Conservation (phyloP, 1,140 invertebrate genomes). For the Lepidotrigona ventralis region DNA sequence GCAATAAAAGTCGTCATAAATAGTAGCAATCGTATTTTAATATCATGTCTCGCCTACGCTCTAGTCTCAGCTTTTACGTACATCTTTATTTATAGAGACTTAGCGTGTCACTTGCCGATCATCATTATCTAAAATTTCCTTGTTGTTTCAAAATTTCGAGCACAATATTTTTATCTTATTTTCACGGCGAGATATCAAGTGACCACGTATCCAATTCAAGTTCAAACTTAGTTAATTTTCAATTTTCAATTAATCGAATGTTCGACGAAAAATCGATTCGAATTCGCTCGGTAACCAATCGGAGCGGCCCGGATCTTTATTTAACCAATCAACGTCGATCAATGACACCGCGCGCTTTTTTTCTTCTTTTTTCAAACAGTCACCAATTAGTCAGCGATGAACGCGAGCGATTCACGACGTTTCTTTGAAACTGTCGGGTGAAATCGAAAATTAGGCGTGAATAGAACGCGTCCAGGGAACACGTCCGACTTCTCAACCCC, state of each 20-base stretch:
- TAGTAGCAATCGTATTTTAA: conserved; percentile 26
- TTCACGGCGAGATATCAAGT: not conserved
- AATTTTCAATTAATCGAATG: not conserved
- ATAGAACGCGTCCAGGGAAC: conserved; percentile 39
- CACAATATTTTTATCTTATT: not conserved
- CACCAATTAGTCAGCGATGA: not conserved
- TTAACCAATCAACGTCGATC: conserved; percentile 28
- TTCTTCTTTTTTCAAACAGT: not conserved
- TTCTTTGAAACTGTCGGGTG: not conserved
- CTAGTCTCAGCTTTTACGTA: conserved; percentile 37
- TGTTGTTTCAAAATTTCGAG: not conserved
- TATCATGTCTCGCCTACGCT: not conserved
- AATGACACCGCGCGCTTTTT: not conserved
- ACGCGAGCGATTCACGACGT: not conserved
- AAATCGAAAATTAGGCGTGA: not conserved
- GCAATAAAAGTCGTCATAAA: conserved; percentile 13
- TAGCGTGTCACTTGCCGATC: conserved; percentile 8
- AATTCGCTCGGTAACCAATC: not conserved
- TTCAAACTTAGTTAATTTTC: not conserved
- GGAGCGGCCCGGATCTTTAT: not conserved
- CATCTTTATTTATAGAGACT: conserved; percentile 44
- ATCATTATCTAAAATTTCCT: conserved; percentile 3
- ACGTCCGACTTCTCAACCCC: conserved; percentile 65
- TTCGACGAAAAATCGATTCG: not conserved
- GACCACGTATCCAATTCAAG: not conserved